Base-by-base conservation (phyloP, 1,140 invertebrate genomes). In the Drosophila malerkotliana region DNA sequence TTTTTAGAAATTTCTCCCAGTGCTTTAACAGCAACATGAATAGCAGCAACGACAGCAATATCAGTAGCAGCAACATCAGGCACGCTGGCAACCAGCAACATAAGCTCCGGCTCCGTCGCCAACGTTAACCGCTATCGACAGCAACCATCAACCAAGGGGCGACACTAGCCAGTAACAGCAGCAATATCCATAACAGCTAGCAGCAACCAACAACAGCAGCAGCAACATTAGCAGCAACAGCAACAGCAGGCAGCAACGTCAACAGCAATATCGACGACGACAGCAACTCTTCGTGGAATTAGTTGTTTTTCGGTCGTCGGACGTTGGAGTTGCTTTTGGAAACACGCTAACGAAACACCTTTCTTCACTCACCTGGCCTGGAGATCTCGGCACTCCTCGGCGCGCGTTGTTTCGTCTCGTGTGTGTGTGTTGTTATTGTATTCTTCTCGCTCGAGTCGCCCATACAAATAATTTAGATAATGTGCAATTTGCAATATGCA, bases 271-370 rank as follows among this genome's bases (percentile, higher is more conserved):
- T 37, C 44, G 44, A 57, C 63, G n/a, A 26, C 63, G 15, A 52
- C 76, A 66, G 66, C 63, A 56, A 49, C 66, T 55, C 66, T 68
- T 52, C 14, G 41, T 12, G 41, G 41, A 47, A 45, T 57, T 63
- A 87, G 83, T 87, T 87, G 75, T 59, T 72, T 78, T 60, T 62
- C 71, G 73, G 59, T 88, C 72, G 78, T 88, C 77, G 61, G 71
- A 59, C 57, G 74, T 52, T 75, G 53, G 37, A 47, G 59, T 53
- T 76, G 44, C 18, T 24, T 41, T 44, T 44, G 1, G 41, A 41
- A 14, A 18, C 39, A 18, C 39, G 41, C 41, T 4, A 37, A 44
- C 41, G 18, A 21, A 44, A 47, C 18, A 47, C 44, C 18, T 47
- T 47, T 53, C 28, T 39, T 21, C 26, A 54, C 24, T 51, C 52